Evolutionary conservation across 2,888 invertebrate genomes (phyloP).

Genomic region (Drosophila gaucha): DNA sequence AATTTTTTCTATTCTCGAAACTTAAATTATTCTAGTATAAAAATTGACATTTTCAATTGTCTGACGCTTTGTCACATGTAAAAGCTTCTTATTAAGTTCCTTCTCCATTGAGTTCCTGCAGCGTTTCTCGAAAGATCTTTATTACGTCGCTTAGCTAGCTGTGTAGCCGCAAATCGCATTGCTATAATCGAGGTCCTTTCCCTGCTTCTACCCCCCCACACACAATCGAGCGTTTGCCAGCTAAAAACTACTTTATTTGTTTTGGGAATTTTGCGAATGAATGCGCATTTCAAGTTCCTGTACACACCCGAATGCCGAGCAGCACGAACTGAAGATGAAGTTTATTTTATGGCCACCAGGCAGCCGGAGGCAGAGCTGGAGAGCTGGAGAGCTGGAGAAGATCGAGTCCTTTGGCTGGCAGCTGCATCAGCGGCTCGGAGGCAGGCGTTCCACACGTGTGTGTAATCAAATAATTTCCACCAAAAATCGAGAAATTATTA

Average conservation of each 20-base stretch:
- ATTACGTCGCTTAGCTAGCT: not conserved
- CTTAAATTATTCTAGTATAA: not conserved
- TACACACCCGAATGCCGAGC: constrained; percentile 6
- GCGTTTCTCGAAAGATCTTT: not conserved
- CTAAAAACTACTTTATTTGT: constrained; percentile 71
- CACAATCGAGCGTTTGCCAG: not conserved
- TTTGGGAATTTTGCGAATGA: constrained; percentile 75
- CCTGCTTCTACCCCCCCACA: not conserved
- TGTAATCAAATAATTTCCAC: constrained; percentile 83
- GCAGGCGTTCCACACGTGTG: constrained; percentile 72
- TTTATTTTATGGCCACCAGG: constrained; percentile 75
- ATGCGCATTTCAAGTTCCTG: constrained; percentile 49
- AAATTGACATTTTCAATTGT: too few species aligned
- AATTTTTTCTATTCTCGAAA: not conserved
- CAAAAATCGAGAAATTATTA: constrained; percentile 83
- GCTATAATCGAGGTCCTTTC: constrained; percentile 12
- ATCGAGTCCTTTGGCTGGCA: constrained; percentile 40
- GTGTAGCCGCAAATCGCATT: constrained; percentile 38
- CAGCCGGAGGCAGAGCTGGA: constrained; percentile 7
- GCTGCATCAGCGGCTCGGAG: constrained; percentile 40
- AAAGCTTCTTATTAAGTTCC: not conserved
- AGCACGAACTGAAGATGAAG: constrained; percentile 70
- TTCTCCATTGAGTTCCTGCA: not conserved
- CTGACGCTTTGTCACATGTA: not conserved
- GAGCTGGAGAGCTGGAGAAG: constrained; percentile 16